Evolutionary conservation across 2,888 invertebrate genomes (phyloP).

Genomic region (Thymelicus lineola): DNA sequence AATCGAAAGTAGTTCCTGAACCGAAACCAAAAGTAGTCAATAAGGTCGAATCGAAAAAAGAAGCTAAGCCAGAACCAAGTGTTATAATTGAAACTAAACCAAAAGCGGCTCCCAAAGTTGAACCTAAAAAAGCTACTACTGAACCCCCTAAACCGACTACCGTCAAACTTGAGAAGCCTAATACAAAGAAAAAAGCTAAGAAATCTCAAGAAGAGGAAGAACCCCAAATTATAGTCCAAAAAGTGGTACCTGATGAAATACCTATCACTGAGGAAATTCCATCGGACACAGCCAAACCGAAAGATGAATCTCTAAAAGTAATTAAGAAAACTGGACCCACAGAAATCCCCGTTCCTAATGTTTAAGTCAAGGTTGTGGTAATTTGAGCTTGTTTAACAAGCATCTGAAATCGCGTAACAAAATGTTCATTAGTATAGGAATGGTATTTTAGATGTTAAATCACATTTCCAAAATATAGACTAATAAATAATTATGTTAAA

Average conservation of each 20-base stretch:
- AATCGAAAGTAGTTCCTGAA: slow-evolving; percentile 43
- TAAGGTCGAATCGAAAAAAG: slow-evolving; percentile 44
- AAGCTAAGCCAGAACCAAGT: slow-evolving; percentile 42
- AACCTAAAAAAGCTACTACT: background rate
- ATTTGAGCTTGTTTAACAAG: slow-evolving; percentile 41
- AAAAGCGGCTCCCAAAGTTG: slow-evolving; percentile 33
- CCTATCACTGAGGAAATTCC: slow-evolving; percentile 84
- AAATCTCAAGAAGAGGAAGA: slow-evolving; percentile 23
- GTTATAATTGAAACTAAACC: slow-evolving; percentile 43
- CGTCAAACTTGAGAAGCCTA: slow-evolving; percentile 5
- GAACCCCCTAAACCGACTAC: slow-evolving; percentile 30
- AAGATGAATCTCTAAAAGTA: slow-evolving; percentile 83
- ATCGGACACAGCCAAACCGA: slow-evolving; percentile 81
- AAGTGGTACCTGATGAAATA: slow-evolving; percentile 58
- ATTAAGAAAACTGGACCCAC: slow-evolving; percentile 85
- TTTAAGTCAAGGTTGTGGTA: slow-evolving; percentile 51
- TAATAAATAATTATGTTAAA: background rate
- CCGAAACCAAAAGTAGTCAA: slow-evolving; percentile 40
- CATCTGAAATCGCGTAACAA: slow-evolving; percentile 44
- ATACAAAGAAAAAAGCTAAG: slow-evolving; percentile 19
- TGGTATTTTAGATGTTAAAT: background rate
- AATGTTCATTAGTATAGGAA: slow-evolving; percentile 2
- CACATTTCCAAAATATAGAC: slow-evolving; percentile 3
- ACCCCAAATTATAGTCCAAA: slow-evolving; percentile 40
- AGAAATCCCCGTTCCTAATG: slow-evolving; percentile 72